Evolutionary conservation across 2,797 vertebrate genomes (phyloP), one percentile per base, ranked within the genome.

Genomic region (Ambastaia sidthimunki): DNA sequence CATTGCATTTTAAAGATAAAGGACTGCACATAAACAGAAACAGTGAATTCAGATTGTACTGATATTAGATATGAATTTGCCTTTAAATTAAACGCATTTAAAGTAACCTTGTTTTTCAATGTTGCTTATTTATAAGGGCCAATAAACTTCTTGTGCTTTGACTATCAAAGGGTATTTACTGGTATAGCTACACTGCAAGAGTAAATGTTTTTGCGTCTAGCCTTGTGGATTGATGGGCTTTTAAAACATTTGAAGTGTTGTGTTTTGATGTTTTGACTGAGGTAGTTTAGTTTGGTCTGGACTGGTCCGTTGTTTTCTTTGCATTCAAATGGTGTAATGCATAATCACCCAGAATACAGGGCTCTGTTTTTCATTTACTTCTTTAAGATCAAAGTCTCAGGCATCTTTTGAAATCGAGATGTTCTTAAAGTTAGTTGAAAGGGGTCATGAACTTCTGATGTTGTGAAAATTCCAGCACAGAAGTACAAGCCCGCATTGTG

Each of bases 241-340:
- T 75, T 50, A 52, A 41, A 54, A 75, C 47, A 47, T 73, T 65
- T 41, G 37, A 41, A 41, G 37, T 41, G 37, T 41, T 37, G 60
- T 21, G 57, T 18, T 21, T 68, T 59, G 65, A 59, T 77, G 54
- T 70, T 77, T 77, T 69, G 37, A 77, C 75, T 60, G 23, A 67
- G 12, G 23, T 31, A 4, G 19, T 48, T 52, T 41, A 48, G 57
- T 71, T 77, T 70, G 67, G 67, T 71, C 76, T 71, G 47, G n/a
- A 66, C 73, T 37, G 34, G 67, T 63, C 10, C 19, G 52, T 63
- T 78, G 76, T 71, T 78, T 71, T 71, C 13, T 62, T 37, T 15
- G n/a, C 41, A 23, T 62, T 60, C 44, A n/a, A 34, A 1, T 23
- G 44, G 9, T 62, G 13, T 70, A 70, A 48, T 41, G 9, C 37